Evolutionary conservation across 2,113 vertebrate species (phyloP).

Genomic region (Ia io): DNA sequence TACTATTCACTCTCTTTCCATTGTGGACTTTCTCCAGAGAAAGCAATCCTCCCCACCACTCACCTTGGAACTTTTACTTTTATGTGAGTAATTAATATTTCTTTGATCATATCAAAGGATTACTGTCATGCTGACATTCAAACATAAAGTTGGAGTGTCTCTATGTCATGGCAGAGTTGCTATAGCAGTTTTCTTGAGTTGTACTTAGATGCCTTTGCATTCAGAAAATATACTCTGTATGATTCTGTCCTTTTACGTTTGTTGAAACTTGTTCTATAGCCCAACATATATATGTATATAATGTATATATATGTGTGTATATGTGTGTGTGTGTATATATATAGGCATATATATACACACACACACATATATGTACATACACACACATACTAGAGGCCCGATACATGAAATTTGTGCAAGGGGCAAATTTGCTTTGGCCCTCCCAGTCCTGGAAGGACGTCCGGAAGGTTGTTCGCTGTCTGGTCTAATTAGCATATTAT

Average conservation of each 20-base stretch:
- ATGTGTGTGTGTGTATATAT: too few species aligned
- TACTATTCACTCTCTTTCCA: background rate
- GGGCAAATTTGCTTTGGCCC: too few species aligned
- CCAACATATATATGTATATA: background rate
- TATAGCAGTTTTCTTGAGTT: background rate
- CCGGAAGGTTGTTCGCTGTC: too few species aligned
- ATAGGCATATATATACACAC: too few species aligned
- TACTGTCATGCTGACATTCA: background rate
- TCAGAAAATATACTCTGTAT: background rate
- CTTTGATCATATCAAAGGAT: background rate
- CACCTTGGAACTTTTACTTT: background rate
- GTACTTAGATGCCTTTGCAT: background rate
- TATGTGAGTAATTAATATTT: background rate
- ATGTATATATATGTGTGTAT: too few species aligned
- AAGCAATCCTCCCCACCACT: background rate
- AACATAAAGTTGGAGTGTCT: background rate
- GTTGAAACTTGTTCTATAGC: background rate
- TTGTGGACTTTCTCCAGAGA: background rate
- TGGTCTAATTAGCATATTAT: too few species aligned
- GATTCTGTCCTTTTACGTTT: background rate
- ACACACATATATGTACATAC: too few species aligned
- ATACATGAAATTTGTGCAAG: too few species aligned
- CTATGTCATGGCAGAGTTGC: background rate
- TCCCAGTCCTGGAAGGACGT: too few species aligned
- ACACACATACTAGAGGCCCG: too few species aligned